Base-by-base conservation (phyloP, 2,888 invertebrate species). In the Hemithea aestivaria region DNA sequence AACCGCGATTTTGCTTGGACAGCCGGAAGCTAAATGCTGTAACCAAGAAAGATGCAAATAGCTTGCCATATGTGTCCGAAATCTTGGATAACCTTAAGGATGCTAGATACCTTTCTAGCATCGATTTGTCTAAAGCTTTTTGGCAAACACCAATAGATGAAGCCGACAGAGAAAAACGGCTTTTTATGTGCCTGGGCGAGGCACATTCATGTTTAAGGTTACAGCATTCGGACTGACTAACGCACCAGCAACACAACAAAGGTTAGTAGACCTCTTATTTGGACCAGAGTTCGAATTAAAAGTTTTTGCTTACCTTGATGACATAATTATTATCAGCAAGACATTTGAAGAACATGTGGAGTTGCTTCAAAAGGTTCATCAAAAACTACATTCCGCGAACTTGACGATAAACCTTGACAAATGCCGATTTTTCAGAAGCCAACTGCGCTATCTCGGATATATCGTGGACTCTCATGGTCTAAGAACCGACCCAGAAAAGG, bases 11-110 rank as follows among this genome's bases (percentile, higher is more conserved):
- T n/a, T 30, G 30, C 6, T 2, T 30, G 2, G 30, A 30, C 6
- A 22, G n/a, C 23, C 11, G 30, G 0, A 11, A 22, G 8, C 22
- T 30, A 5, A 30, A 30, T 8, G 21, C 21, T 0, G 11, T 30
- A n/a, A 53, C 57, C 0, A 26, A 47, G 0, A 53, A 52, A 7
- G 52, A 52, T 8, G 21, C 49, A 0, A 56, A 48, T 7, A 52
- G 51, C 0, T 42, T 53, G 27, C 53, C 50, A 0, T 53, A 56
- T 2, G 58, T 56, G 0, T 54, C 54, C 9, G 49, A 54, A 28
- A 45, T 52, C 8, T 5, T 16, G 5, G 16, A 16, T 16, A 16
- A 16, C 16, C 16, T 16, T 4, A 16, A 16, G 5, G 5, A 16
- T 5, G 2, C 16, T 4, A 2, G 16, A 16, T 16, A 4, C 5